Evolutionary conservation across 2,888 invertebrate genomes (phyloP), one percentile per base, ranked within the genome.

Genomic region (Ryuthela nishihirai): DNA sequence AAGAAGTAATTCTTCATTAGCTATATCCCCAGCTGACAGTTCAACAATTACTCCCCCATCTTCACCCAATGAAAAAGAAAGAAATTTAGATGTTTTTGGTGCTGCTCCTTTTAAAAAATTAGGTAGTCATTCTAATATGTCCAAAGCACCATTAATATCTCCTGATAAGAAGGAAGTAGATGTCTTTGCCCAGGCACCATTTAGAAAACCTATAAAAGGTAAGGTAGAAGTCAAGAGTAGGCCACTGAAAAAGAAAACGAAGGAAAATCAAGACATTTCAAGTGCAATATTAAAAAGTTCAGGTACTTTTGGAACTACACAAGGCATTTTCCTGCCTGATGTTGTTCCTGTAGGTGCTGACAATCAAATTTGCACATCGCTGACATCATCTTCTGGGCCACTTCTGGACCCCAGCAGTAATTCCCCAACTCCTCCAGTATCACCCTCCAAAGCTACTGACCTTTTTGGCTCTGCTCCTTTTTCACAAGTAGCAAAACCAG

Each of bases 101-200:
- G 68, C 71, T 47, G 73, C 72, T 24, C 73, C 74, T 15, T 73
- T 74, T 54, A 68, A 68, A 47, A 67, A 67, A 46, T 69, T 69
- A 44, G 70, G 68, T 42, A 68, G 34, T 15, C 34, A 40, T 25
- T 44, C 60, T 4, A 54, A 47, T 26, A 55, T 44, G 21, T 53
- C 59, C 23, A 53, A 53, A 46, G 43, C 52, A 10, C 52, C 54
- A 9, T 32, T 48, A 1, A 65, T 43, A 25, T 56, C 61, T 26
- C 72, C 72, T 3, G 71, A 72, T 3, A 72, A 72, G 7, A 64
- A 66, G 70, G 85, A 85, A 67, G 83, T 85, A 0, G 85, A 85
- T 68, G 84, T 85, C 0, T 85, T 85, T 71, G 83, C 84, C 0
- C 73, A 82, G 73, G 85, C 85, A 0, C 85, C 85, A 0, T 85